Percentiles rank a stretch among this genome's conserved stretches.
These are phyloP conservation scores for Passer montanus DNA, from an alignment of 2,113 vertebrate genomes.

Conservation along the genomic window DNA sequence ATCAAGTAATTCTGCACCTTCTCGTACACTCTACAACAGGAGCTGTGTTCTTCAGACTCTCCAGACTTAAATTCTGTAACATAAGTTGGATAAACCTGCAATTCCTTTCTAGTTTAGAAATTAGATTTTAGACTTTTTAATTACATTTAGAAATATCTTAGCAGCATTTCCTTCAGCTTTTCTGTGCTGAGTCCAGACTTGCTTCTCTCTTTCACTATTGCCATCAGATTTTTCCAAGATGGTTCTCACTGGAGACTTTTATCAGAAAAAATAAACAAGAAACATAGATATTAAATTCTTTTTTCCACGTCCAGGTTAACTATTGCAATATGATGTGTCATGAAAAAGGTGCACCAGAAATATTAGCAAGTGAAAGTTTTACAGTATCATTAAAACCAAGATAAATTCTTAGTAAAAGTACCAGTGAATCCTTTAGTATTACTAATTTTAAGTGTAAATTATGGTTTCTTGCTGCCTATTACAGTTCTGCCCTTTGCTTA, in stretches of 20 bases:
- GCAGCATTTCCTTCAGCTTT: not conserved
- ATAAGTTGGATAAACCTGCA: not conserved
- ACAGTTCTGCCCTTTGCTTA: not conserved
- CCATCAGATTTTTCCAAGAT: not conserved
- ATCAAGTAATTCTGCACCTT: not conserved
- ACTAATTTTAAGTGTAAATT: not conserved
- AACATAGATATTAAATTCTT: not conserved
- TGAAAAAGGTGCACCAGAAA: not conserved
- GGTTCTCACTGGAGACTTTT: not conserved
- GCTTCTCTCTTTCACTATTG: not conserved
- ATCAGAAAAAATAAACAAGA: not conserved
- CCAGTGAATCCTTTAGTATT: not conserved
- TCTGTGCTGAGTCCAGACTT: not conserved
- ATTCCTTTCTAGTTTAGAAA: not conserved
- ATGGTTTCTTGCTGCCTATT: not conserved
- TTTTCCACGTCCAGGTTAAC: not conserved
- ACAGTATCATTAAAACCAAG: not conserved
- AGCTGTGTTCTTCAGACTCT: not conserved
- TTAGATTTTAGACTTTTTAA: not conserved
- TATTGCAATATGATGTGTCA: not conserved
- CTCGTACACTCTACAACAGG: not conserved
- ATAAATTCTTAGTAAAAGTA: not conserved
- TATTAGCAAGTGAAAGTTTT: not conserved
- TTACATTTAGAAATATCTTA: not conserved
- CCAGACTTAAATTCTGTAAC: not conserved